A percentile compares a stretch with the other conserved stretches of the same genome.
Evolutionary conservation across 2,888 invertebrate species (phyloP).

Genomic region (Coleophora deauratella): DNA sequence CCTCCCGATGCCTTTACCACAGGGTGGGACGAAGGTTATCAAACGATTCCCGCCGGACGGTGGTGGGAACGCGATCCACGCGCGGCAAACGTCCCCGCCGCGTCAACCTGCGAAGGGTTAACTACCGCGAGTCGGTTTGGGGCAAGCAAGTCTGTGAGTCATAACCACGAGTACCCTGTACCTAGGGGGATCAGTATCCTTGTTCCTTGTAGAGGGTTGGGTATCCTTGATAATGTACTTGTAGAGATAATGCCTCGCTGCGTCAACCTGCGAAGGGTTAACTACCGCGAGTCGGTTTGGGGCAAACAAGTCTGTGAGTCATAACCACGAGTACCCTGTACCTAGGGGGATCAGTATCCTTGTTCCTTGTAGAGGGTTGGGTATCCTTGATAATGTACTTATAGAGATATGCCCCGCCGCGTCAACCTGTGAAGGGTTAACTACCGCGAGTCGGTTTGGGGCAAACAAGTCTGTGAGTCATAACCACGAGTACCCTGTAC

Average conservation of each 20-base stretch:
- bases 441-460: conserved; percentile 61
- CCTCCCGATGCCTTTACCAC: conserved; percentile 61
- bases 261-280: conserved; percentile 33
- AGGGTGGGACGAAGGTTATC: conserved; percentile 44
- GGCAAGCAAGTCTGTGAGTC: conserved; percentile 31
- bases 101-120: conserved; percentile 32
- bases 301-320: conserved; percentile 32
- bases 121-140: conserved; percentile 62
- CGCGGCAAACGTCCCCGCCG: conserved; percentile 29
- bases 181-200: background rate
- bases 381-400: no score
- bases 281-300: conserved; percentile 62
- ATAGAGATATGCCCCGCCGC: no score
- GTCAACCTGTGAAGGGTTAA: conserved; percentile 37
- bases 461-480: conserved; percentile 28
- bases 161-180: no score
- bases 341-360: no score
- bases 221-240: no score
- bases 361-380: no score
- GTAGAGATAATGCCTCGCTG: no score
- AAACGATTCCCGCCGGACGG: conserved; percentile 36
- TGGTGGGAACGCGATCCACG: conserved; percentile 26
- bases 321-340: no score
- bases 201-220: no score
- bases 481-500: no score